A percentile compares a stretch with the other conserved stretches of the same genome.
Conservation (phyloP, 2,888 invertebrate genomes). For the Bellardia pandia region DNA sequence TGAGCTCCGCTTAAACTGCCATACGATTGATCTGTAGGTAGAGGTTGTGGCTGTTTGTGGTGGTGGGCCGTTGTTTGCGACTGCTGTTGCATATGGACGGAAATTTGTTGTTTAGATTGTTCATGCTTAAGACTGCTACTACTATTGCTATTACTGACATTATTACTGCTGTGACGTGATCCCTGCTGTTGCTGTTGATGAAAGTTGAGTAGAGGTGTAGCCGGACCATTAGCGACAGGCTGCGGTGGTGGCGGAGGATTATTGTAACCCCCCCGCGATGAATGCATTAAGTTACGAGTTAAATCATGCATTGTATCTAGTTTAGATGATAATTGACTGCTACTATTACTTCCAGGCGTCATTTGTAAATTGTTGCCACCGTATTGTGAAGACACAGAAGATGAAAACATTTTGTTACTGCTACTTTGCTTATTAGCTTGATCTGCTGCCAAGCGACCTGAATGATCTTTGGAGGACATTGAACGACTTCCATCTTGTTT, state of each 20-base stretch:
- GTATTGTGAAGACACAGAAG: constrained; percentile 70
- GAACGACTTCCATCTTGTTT: constrained; percentile 76
- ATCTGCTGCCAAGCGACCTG: constrained; percentile 68
- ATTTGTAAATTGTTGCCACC: constrained; percentile 70
- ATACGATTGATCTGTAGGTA: constrained; percentile 77
- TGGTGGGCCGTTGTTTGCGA: constrained; percentile 64
- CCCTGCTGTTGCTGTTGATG: constrained; percentile 75
- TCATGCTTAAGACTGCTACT: constrained; percentile 77
- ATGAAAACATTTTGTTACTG: constrained; percentile 78
- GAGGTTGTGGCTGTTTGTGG: constrained; percentile 55
- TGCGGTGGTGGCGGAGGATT: constrained; percentile 64
- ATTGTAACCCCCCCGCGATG: constrained; percentile 52
- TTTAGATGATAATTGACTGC: constrained; percentile 59
- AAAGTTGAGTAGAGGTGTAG: constrained; percentile 57
- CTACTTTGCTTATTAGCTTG: constrained; percentile 54
- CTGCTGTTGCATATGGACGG: constrained; percentile 77
- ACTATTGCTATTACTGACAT: constrained; percentile 73
- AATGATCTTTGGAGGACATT: constrained; percentile 74
- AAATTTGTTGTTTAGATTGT: constrained; percentile 75
- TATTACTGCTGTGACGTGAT: constrained; percentile 76
- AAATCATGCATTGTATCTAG: constrained; percentile 72
- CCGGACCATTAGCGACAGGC: constrained; percentile 63
- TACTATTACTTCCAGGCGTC: constrained; percentile 69
- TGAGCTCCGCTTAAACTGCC: constrained; percentile 67
- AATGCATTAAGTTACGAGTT: constrained; percentile 73